These are phyloP conservation scores for Pristionchus fissidentatus DNA, from an alignment of 2,888 invertebrate species.

Conservation along the genomic window DNA sequence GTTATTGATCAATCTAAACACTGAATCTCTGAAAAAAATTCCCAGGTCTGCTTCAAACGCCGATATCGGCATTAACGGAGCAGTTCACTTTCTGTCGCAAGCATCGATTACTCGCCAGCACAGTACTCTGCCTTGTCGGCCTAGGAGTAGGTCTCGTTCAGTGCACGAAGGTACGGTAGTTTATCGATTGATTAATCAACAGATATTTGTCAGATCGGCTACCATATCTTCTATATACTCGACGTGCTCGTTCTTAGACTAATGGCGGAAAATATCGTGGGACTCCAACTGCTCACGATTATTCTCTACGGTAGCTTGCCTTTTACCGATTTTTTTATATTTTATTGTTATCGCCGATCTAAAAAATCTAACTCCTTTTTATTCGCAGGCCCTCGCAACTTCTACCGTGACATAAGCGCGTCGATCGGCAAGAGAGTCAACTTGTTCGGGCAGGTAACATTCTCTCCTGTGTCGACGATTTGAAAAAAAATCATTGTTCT, in stretches of 20 bases:
- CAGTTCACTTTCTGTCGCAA: slow-evolving; percentile 15
- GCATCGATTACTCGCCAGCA: not conserved
- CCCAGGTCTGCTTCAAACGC: slow-evolving; percentile 13
- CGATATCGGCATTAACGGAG: not conserved
- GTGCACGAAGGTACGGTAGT: not conserved
- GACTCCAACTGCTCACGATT: not conserved
- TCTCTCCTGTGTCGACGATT: too few species aligned
- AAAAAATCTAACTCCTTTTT: too few species aligned
- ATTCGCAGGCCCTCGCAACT: not conserved
- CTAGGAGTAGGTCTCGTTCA: not conserved
- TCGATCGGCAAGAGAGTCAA: slow-evolving; percentile 19
- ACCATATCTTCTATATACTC: slow-evolving; percentile 11
- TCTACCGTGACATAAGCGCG: slow-evolving; percentile 8
- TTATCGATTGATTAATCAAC: not conserved
- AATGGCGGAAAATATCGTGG: not conserved
- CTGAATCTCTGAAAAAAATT: not conserved
- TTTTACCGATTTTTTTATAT: too few species aligned
- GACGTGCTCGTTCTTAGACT: not conserved
- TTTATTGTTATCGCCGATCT: too few species aligned
- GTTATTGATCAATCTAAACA: too few species aligned
- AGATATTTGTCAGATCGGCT: not conserved
- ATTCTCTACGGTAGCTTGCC: not conserved
- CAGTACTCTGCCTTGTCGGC: not conserved
- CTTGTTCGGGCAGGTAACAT: slow-evolving; percentile 11
- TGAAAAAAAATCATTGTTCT: too few species aligned